Percentiles rank a stretch among this genome's conserved stretches.
These are phyloP conservation scores for Artibeus jamaicensis DNA, from an alignment of 2,797 vertebrate genomes.

Conservation along the genomic window DNA sequence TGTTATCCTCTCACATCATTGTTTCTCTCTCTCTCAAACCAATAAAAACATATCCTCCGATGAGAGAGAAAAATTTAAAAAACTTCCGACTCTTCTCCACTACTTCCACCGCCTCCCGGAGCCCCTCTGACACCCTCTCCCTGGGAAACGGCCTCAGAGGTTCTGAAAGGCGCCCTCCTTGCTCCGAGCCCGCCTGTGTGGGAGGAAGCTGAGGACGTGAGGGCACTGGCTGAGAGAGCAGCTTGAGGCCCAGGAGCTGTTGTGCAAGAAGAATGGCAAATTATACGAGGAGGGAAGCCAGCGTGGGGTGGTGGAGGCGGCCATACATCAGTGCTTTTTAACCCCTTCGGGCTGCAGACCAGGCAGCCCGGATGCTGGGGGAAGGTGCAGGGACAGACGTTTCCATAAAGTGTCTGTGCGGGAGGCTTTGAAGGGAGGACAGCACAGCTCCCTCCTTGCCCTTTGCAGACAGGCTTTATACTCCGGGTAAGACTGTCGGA, in stretches of 20 bases:
- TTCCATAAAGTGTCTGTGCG: neutral
- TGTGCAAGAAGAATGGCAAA: slow-evolving; percentile 60
- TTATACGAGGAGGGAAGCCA: neutral
- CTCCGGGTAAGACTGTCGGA: slow-evolving; percentile 56
- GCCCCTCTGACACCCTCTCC: neutral
- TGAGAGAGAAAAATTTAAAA: neutral
- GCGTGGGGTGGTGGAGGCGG: neutral
- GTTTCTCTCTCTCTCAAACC: neutral
- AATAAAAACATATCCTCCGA: neutral
- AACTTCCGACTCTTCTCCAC: slow-evolving; percentile 20
- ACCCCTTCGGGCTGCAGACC: neutral
- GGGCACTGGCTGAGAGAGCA: slow-evolving; percentile 61
- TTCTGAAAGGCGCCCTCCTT: slow-evolving; percentile 14
- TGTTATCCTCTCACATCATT: neutral
- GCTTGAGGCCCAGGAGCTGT: slow-evolving; percentile 53
- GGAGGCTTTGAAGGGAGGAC: neutral
- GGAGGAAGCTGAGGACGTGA: slow-evolving; percentile 61
- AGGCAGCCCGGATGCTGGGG: neutral
- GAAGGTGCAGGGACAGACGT: accelerated
- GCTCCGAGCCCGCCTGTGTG: slow-evolving; percentile 3
- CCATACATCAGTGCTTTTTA: neutral
- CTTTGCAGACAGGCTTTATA: slow-evolving; percentile 53
- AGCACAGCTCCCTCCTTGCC: neutral
- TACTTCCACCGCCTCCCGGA: neutral
- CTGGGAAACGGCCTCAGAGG: slow-evolving; percentile 51